Base-by-base conservation (phyloP, 2,888 invertebrate genomes). In the Gortyna flavago region DNA sequence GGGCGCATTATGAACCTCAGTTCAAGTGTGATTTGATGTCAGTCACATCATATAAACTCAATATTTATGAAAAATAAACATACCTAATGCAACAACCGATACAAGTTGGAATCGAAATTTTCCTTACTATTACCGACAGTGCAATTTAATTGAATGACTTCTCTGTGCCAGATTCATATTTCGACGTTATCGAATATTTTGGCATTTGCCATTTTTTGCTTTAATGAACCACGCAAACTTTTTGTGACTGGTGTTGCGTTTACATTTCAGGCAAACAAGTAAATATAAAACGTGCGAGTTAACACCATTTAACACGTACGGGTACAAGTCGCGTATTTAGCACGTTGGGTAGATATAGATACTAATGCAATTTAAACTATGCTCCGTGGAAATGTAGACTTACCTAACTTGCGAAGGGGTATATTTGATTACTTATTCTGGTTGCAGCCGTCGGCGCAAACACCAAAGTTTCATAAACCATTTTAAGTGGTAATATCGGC, bases 391-490 rank as follows among this genome's bases (percentile, higher is more conserved):
- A 64, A 70, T 81, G 54, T 62, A 62, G 66, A n/a, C 29, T 32
- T 35, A 32, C 51, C 18, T 57, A 70, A 66, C 65, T 84, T 71
- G 62, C 48, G 62, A 57, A 65, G 35, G 35, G 25, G 51, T 71
- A 75, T 66, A 75, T 81, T 81, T 84, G 78, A 85, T 86, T 80
- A 88, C 54, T 38, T 74, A 82, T 83, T 72, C 84, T 80, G 29
- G 71, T 79, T 77, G 80, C 69, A 73, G 57, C 76, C 74, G 68
- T 61, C 65, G 59, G 35, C 69, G 77, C 75, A 81, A 84, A 85
- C 78, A 84, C 76, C 83, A 72, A 86, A 87, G 75, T 86, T 84
- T 81, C 80, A 80, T 85, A 81, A 87, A 86, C 87, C 84, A 86
- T 85, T 83, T 81, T 83, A 78, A 83, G 80, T 85, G 85, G 71